phyloP scores from a whole-genome alignment of 2,113 vertebrate species.

The Orientallactaga bullata region DNA sequence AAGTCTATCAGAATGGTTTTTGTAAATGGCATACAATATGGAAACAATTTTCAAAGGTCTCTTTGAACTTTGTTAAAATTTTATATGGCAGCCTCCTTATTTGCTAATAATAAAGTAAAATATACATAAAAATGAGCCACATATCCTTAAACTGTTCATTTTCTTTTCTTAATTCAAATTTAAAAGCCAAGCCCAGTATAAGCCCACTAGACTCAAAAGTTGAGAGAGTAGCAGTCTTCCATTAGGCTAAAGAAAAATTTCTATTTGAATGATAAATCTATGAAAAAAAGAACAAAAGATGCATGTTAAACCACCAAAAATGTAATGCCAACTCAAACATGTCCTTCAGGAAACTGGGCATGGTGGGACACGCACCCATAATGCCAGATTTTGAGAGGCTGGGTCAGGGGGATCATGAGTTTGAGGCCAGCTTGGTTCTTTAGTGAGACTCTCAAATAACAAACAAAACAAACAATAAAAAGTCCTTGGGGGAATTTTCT shows the following conservation, averaged over 20 bases:
- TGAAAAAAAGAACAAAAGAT: neutral
- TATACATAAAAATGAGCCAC: neutral
- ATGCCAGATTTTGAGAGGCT: neutral
- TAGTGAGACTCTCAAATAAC: neutral
- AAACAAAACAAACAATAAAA: neutral
- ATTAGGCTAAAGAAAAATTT: constrained; percentile 44
- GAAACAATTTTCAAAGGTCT: constrained; percentile 21
- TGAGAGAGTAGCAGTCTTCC: constrained; percentile 60
- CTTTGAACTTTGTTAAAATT: constrained; percentile 15
- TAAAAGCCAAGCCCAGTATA: neutral
- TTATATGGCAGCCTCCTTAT: neutral
- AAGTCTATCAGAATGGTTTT: neutral
- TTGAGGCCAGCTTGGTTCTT: neutral
- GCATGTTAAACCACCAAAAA: neutral
- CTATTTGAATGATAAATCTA: constrained; percentile 26
- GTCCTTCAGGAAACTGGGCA: neutral
- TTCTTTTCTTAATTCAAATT: constrained; percentile 31
- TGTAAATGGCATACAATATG: neutral
- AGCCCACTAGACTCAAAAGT: neutral
- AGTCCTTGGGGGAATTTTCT: neutral
- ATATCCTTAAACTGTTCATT: neutral
- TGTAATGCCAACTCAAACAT: constrained; percentile 43
- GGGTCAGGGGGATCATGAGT: neutral
- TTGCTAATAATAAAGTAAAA: constrained; percentile 62
- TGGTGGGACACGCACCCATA: neutral